Conservation (phyloP, 2,797 vertebrate genomes). For the Pangasius larnaudii region DNA sequence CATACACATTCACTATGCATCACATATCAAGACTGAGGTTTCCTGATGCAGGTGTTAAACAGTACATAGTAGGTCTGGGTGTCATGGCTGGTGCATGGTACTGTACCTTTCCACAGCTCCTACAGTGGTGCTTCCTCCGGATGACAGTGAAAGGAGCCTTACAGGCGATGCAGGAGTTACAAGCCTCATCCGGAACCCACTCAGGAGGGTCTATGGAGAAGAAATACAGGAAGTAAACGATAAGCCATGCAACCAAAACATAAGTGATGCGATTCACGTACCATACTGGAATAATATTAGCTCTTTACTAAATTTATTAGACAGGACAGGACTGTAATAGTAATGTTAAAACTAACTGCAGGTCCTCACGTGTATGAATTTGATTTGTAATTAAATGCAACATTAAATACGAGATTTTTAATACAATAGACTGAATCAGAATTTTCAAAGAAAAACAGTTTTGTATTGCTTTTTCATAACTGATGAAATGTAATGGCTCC, state of each 20-base stretch:
- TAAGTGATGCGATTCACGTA: not conserved
- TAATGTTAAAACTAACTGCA: not conserved
- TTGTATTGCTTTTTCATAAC: not conserved
- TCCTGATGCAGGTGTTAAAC: not conserved
- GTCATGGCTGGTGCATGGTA: not conserved
- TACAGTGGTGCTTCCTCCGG: constrained; percentile 96
- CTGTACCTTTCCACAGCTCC: constrained; percentile 96
- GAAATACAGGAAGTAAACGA: constrained; percentile 38
- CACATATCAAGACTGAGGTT: not conserved
- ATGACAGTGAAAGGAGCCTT: constrained; percentile 98
- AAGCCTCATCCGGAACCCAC: constrained; percentile 97
- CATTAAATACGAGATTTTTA: not conserved
- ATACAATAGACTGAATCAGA: not conserved
- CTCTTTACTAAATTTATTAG: not conserved
- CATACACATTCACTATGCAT: not conserved
- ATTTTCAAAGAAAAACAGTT: not conserved
- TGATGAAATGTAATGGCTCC: not conserved
- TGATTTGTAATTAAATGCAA: not conserved
- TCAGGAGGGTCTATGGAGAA: constrained; percentile 87
- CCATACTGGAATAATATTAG: not conserved
- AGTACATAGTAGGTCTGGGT: not conserved
- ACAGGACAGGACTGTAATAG: not conserved
- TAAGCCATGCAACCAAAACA: not conserved
- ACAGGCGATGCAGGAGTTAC: constrained; percentile 91
- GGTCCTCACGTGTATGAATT: not conserved